Conservation (phyloP, 2,113 vertebrate genomes). For the Seriola aureovittata region DNA sequence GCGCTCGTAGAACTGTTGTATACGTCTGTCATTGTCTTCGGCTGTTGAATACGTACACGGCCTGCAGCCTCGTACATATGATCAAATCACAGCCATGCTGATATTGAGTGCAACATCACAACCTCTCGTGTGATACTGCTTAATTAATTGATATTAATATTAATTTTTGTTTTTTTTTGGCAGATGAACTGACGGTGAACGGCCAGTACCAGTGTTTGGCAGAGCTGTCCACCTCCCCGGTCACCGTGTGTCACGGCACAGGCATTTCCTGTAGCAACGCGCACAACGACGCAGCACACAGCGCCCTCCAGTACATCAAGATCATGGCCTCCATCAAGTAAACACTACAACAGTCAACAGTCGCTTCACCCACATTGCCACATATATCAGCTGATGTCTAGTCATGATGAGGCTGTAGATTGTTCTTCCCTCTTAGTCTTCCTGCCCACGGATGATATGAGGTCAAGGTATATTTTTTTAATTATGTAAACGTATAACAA, state of each 20-base stretch:
- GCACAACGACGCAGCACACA: conserved; percentile 88
- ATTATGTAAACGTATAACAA: not conserved
- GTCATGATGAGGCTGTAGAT: not conserved
- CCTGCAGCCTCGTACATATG: no score
- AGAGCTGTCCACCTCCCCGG: conserved; percentile 87
- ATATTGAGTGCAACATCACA: not conserved
- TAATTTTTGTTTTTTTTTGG: conserved; percentile 30
- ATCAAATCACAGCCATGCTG: no score
- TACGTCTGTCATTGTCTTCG: no score
- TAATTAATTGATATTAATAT: no score
- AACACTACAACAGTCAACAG: not conserved
- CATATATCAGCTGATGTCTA: conserved; percentile 14
- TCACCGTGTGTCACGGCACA: conserved; percentile 88
- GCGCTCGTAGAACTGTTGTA: no score
- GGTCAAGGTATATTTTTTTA: conserved; percentile 56
- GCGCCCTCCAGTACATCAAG: conserved; percentile 89
- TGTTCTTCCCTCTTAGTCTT: conserved; percentile 16
- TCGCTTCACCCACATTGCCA: not conserved
- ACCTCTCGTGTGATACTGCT: no score
- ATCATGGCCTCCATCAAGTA: conserved; percentile 82
- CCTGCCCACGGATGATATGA: not conserved
- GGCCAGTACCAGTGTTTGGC: conserved; percentile 89
- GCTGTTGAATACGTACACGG: no score
- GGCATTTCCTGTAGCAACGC: conserved; percentile 88
- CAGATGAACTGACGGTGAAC: conserved; percentile 89